These are phyloP conservation scores for Odocoileus virginianus DNA, from an alignment of 2,113 vertebrate species.

Conservation along the genomic window DNA sequence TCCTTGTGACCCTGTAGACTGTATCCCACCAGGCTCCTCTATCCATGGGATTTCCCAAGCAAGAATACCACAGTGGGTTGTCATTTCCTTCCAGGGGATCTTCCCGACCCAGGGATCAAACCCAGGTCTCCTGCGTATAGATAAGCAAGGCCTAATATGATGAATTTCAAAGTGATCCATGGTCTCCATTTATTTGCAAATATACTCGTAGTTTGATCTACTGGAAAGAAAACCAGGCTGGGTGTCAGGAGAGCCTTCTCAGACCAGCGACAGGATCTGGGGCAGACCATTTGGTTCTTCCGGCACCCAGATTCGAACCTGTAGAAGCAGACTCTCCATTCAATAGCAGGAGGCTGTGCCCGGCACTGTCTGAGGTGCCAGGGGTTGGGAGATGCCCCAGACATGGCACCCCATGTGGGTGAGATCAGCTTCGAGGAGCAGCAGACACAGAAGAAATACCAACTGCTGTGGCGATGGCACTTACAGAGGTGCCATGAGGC, in stretches of 20 bases:
- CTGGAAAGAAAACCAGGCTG: background rate
- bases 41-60: background rate
- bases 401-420: fast-evolving
- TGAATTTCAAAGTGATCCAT: background rate
- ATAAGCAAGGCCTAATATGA: background rate
- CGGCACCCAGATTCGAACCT: background rate
- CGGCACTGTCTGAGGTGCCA: background rate
- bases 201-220: background rate
- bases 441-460: too few species aligned
- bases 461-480: background rate
- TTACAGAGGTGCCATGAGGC: background rate
- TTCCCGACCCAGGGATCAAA: background rate
- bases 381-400: background rate
- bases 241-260: background rate
- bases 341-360: background rate
- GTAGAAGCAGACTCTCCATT: background rate
- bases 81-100: background rate
- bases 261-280: background rate
- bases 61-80: background rate
- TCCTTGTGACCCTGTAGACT: background rate
- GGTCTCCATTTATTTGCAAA: background rate
- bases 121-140: background rate
- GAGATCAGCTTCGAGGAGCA: background rate
- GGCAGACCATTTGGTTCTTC: background rate
- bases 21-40: background rate